A percentile compares a stretch with the other conserved stretches of the same genome.
These are phyloP conservation scores for Rhingia campestris DNA, from an alignment of 2,888 invertebrate species.

Conservation along the genomic window DNA sequence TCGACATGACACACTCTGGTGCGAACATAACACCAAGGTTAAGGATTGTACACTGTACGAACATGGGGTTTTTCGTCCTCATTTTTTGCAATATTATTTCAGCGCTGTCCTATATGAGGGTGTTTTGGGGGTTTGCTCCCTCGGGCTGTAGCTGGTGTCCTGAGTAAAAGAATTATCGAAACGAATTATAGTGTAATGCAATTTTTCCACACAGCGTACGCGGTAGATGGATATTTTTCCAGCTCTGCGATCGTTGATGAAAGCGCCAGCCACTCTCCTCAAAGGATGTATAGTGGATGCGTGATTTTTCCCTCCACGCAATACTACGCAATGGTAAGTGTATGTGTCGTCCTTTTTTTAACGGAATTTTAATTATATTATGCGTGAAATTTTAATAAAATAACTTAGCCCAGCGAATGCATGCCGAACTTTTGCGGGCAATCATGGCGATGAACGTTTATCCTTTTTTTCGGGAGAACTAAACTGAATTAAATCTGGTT, in stretches of 20 bases:
- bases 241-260: constrained; percentile 5
- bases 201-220: constrained; percentile 30
- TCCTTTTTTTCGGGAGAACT: background rate
- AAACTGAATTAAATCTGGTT: constrained; percentile 16
- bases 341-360: background rate
- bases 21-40: constrained; percentile 57
- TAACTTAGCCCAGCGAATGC: background rate
- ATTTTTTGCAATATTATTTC: constrained; percentile 15
- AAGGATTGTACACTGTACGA: constrained; percentile 18
- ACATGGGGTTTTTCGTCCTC: background rate
- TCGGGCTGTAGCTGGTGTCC: constrained; percentile 41
- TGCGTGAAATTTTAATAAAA: constrained; percentile 36
- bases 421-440: background rate
- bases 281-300: constrained; percentile 7
- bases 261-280: constrained; percentile 3
- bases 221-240: constrained; percentile 21
- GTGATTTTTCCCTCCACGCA: background rate
- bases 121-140: constrained; percentile 38
- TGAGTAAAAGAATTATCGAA: constrained; percentile 66
- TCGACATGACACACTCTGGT: constrained; percentile 62
- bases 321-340: constrained; percentile 13
- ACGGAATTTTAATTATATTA: constrained; percentile 37
- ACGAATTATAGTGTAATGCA: constrained; percentile 69
- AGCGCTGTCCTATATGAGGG: constrained; percentile 21
- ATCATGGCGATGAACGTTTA: background rate